Base-by-base conservation (phyloP, 64 coral and sea anemone genomes). In the Porites lutea region DNA sequence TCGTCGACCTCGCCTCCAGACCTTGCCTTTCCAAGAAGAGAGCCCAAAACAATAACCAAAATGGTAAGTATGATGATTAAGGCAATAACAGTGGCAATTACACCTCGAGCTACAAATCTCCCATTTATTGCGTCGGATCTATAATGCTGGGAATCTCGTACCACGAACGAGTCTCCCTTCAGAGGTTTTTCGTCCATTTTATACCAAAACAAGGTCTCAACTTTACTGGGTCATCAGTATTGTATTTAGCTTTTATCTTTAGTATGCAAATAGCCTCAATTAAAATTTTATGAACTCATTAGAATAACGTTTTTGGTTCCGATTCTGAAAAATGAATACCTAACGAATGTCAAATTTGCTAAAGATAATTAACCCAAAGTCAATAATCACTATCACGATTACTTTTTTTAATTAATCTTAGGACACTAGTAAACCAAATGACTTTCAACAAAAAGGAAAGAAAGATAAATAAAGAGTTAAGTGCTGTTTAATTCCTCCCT, bases 11-110 rank as follows among this genome's bases (percentile, higher is more conserved):
- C 60, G 18, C 19, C 6, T 46, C 37, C 6, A 5, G 13, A 16
- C 68, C 81, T 65, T 67, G 45, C 81, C 52, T 83, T 83, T n/a
- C 81, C 81, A 18, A 83, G 81, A 45, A 83, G 47, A 5, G 81
- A n/a, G 2, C 81, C 81, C 81, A 83, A 52, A 48, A 83, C 62
- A 19, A 68, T 10, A 18, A 83, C 81, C 52, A 83, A 52, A 65
- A 83, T 83, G 46, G 51, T 83, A 16, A 83, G 81, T 19, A 83
- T 47, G 45, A 83, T 52, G 46, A 83, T 83, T 8, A 83, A 12
- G 8, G 81, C 59, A 68, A 83, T 4, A 48, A 83, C 81, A 67
- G 81, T 67, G 4, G 81, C 81, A 65, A 83, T 83, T 19, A 83
- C 81, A 68, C 81, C 63, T 65, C 81, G 66, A 21, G 61, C 18